Conservation (phyloP, 2,113 vertebrate species). For the Willisornis vidua region DNA sequence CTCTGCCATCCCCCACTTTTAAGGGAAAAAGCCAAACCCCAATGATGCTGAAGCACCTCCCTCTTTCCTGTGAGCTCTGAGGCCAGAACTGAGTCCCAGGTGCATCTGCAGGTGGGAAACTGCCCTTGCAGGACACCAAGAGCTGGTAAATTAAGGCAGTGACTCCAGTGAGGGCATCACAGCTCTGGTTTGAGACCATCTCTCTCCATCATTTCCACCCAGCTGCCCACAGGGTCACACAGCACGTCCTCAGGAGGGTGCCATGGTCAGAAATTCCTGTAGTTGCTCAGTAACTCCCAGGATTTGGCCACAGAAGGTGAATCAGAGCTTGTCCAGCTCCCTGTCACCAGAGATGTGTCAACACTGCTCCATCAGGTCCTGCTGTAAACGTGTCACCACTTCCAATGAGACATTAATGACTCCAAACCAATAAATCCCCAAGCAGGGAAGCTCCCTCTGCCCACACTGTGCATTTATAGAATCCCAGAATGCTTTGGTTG, state of each 20-base stretch:
- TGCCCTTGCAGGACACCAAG: not conserved
- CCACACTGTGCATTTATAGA: not conserved
- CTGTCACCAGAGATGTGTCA: not conserved
- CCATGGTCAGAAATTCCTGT: not conserved
- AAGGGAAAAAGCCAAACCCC: not conserved
- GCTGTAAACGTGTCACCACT: not conserved
- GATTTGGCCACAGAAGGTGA: not conserved
- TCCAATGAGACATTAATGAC: not conserved
- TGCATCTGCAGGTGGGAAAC: not conserved
- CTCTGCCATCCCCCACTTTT: not conserved
- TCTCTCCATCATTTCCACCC: not conserved
- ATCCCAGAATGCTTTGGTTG: not conserved
- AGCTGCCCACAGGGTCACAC: not conserved
- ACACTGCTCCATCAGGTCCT: not conserved
- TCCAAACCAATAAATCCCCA: not conserved
- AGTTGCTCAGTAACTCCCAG: not conserved
- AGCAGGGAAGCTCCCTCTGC: not conserved
- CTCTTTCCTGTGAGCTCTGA: not conserved
- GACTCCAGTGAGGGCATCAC: not conserved
- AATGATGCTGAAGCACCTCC: not conserved
- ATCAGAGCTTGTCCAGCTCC: not conserved
- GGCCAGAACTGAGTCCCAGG: too few species aligned
- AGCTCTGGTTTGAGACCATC: not conserved
- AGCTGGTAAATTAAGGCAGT: rapidly evolving
- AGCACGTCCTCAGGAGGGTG: not conserved